Percentiles rank a stretch among this genome's conserved stretches.
These are phyloP conservation scores for Parazoanthus swiftii DNA, from an alignment of 92 coral and sea anemone species.

Conservation along the genomic window DNA sequence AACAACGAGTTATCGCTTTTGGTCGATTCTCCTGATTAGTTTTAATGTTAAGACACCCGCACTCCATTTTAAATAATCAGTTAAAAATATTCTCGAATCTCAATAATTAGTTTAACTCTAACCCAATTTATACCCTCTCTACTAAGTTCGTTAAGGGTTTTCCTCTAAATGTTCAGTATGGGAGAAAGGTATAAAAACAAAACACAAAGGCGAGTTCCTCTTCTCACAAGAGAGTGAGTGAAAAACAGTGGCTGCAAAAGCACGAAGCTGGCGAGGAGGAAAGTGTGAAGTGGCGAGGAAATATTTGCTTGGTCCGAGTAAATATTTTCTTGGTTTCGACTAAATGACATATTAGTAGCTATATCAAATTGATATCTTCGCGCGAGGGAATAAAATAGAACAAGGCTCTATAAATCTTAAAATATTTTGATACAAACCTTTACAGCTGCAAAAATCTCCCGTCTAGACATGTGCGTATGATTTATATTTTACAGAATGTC, in stretches of 20 bases:
- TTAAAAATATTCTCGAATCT: too few species aligned
- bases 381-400: not conserved
- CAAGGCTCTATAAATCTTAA: not conserved
- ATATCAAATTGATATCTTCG: not conserved
- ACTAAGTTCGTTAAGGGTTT: not conserved
- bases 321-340: not conserved
- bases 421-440: not conserved
- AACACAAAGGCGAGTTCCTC: not conserved
- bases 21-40: too few species aligned
- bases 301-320: not conserved
- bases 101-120: too few species aligned
- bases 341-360: not conserved
- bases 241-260: not conserved
- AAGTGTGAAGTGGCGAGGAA: not conserved
- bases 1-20: too few species aligned
- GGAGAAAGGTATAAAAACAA: not conserved
- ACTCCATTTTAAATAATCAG: too few species aligned
- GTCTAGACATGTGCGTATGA: too few species aligned
- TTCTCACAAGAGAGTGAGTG: conserved; percentile 1
- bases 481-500: too few species aligned
- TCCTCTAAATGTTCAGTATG: not conserved
- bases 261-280: not conserved
- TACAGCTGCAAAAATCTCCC: too few species aligned
- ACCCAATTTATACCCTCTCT: not conserved
- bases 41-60: too few species aligned